Evolutionary conservation across 2,888 invertebrate species (phyloP).

Genomic region (Meghimatium bilineatum): DNA sequence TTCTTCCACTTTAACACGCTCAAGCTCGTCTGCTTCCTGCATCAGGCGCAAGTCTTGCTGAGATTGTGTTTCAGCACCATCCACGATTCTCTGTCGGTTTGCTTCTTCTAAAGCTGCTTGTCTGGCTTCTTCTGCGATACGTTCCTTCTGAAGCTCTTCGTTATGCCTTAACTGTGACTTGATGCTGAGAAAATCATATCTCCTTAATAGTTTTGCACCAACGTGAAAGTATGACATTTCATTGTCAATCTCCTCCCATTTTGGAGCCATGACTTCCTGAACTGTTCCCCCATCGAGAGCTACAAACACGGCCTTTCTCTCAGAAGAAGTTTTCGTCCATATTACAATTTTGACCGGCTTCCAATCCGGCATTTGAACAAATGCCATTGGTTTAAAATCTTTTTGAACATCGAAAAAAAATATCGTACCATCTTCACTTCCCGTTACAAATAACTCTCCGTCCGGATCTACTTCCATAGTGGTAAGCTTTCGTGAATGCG

Average conservation of each 20-base stretch:
- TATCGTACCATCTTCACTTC: conserved; percentile 46
- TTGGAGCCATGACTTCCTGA: conserved; percentile 28
- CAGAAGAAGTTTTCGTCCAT: conserved; percentile 12
- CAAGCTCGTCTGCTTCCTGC: conserved; percentile 37
- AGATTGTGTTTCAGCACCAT: conserved; percentile 48
- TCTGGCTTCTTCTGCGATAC: conserved; percentile 37
- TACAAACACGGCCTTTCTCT: conserved; percentile 27
- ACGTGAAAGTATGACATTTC: conserved; percentile 29
- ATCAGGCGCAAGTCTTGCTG: conserved; percentile 48
- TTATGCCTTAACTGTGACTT: conserved; percentile 50
- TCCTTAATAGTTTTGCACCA: conserved; percentile 1
- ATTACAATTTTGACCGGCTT: background rate
- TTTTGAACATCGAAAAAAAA: conserved; percentile 43
- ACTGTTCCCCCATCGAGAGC: conserved; percentile 26
- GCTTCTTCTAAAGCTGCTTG: conserved; percentile 42
- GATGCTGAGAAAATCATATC: conserved; percentile 45
- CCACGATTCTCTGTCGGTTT: conserved; percentile 29
- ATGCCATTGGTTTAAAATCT: conserved; percentile 38
- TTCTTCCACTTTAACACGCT: background rate
- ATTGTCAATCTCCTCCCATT: conserved; percentile 30
- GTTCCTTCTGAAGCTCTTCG: conserved; percentile 40
- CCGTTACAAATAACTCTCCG: conserved; percentile 32
- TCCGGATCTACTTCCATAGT: conserved; percentile 31
- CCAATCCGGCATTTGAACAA: conserved; percentile 40
- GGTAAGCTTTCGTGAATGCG: conserved; percentile 31